These are phyloP conservation scores for Eptatretus atami DNA, from an alignment of 2,797 vertebrate genomes.

Conservation along the genomic window DNA sequence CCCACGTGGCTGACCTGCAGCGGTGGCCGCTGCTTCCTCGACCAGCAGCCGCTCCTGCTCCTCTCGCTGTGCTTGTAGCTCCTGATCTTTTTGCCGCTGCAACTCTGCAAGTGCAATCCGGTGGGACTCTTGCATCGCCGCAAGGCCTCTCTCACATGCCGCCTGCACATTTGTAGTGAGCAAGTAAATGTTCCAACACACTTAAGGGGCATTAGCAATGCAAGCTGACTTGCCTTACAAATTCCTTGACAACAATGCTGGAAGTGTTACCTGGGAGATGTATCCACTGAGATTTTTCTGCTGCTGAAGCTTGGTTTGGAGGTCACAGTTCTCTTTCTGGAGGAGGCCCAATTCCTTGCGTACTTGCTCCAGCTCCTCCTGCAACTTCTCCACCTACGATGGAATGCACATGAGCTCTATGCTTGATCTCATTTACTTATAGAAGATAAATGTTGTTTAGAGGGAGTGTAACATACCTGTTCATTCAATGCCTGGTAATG, in stretches of 20 bases:
- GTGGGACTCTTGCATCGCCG: slow-evolving; percentile 37
- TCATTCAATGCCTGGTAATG: slow-evolving; percentile 28
- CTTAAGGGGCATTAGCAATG: no score
- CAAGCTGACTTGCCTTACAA: no score
- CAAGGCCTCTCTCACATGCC: slow-evolving; percentile 30
- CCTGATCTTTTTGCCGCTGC: slow-evolving; percentile 31
- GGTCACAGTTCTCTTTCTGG: slow-evolving; percentile 23
- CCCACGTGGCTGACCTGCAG: slow-evolving; percentile 17
- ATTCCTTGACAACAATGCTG: no score
- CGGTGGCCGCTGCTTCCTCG: slow-evolving; percentile 32
- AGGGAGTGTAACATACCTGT: slow-evolving; percentile 15
- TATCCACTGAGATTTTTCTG: no score
- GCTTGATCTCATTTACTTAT: background rate
- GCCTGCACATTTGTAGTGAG: slow-evolving; percentile 14
- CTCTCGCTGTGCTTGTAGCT: slow-evolving; percentile 30
- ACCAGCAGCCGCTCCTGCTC: slow-evolving; percentile 30
- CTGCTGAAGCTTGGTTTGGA: slow-evolving; percentile 21
- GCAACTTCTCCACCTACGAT: slow-evolving; percentile 28
- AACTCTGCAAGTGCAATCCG: slow-evolving; percentile 34
- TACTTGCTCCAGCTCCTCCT: slow-evolving; percentile 23
- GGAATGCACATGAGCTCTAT: background rate
- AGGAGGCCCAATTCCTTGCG: slow-evolving; percentile 27
- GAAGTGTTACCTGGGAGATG: no score
- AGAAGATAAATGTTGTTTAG: no score
- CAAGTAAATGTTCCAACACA: no score